phyloP scores from a whole-genome alignment of 2,797 vertebrate species.

The Anomalospiza imberbis region DNA sequence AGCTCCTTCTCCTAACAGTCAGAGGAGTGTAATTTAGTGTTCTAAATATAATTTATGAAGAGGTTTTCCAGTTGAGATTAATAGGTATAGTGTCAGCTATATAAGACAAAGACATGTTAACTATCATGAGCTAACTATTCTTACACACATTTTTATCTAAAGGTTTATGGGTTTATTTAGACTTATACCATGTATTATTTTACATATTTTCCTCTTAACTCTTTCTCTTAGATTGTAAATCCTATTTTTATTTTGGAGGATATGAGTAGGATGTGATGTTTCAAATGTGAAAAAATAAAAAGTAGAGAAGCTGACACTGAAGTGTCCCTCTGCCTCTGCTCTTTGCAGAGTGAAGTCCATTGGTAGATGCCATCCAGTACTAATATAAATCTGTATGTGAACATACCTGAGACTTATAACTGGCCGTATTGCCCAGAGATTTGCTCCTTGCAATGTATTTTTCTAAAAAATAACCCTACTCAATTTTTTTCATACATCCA shows the following conservation, averaged over 20 bases:
- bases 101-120: not conserved
- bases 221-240: not conserved
- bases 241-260: not conserved
- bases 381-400: not conserved
- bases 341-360: not conserved
- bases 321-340: not conserved
- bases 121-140: not conserved
- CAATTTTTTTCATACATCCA: not conserved
- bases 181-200: not conserved
- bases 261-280: no score
- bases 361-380: not conserved
- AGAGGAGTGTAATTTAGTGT: not conserved
- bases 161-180: not conserved
- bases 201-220: fast-evolving
- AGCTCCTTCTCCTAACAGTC: not conserved
- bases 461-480: not conserved
- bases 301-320: not conserved
- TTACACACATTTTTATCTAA: not conserved
- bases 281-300: not conserved
- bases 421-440: not conserved
- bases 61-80: not conserved
- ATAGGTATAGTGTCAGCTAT: not conserved
- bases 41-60: not conserved
- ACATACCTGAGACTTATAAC: not conserved
- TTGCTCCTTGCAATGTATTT: not conserved